Percentiles rank a stretch among this genome's conserved stretches.
These are phyloP conservation scores for Ectemnius lituratus DNA, from an alignment of 2,888 invertebrate species.

Conservation along the genomic window DNA sequence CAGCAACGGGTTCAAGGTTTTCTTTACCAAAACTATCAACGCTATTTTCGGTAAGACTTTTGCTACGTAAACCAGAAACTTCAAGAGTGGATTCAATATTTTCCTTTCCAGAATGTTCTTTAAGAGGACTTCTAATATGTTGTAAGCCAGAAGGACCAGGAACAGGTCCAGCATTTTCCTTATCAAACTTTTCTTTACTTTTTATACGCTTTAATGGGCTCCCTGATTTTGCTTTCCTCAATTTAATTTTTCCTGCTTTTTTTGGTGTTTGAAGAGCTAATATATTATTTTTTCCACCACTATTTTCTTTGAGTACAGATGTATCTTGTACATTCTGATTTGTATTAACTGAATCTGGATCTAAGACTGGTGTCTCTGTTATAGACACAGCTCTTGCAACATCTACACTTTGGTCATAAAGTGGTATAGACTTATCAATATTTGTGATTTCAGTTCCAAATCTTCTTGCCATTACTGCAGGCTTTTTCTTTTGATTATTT, in stretches of 20 bases:
- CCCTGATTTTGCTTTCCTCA: conserved; percentile 13
- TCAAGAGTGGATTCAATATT: too few relatives aligned
- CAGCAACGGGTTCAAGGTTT: conserved; percentile 46
- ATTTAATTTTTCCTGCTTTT: conserved; percentile 32
- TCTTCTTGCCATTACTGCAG: conserved; percentile 48
- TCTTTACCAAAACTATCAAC: conserved; percentile 16
- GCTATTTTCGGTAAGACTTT: too few relatives aligned
- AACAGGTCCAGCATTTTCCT: conserved; percentile 11
- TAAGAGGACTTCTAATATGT: conserved; percentile 7
- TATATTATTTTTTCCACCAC: background rate
- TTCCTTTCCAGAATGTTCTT: conserved; percentile 20
- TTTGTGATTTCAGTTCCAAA: conserved; percentile 67
- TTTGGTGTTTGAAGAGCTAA: conserved; percentile 41
- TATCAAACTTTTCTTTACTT: background rate
- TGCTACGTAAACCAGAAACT: too few relatives aligned
- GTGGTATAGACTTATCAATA: conserved; percentile 38
- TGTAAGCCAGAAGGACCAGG: conserved; percentile 60
- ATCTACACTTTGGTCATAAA: conserved; percentile 13
- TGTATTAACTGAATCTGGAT: background rate
- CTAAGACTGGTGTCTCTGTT: conserved; percentile 5
- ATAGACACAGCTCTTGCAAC: background rate
- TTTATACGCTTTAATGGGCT: conserved; percentile 10
- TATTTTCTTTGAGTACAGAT: conserved; percentile 51
- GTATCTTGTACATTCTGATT: conserved; percentile 8
- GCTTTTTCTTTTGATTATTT: conserved; percentile 19